These are phyloP conservation scores for Mustelus asterias DNA, from an alignment of 2,113 vertebrate species.

Conservation along the genomic window DNA sequence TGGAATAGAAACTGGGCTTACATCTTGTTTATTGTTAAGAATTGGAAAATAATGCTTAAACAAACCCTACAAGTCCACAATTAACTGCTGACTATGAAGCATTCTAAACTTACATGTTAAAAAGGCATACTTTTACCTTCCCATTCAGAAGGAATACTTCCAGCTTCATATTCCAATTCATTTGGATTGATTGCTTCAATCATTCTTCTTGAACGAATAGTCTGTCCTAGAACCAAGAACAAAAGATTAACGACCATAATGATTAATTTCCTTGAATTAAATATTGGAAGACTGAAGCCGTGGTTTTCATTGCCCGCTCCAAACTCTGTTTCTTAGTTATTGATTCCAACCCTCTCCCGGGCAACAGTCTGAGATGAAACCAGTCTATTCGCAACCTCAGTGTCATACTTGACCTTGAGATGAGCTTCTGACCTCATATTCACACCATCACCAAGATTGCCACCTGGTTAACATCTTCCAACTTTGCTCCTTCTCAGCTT, in stretches of 20 bases:
- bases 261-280: not conserved
- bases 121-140: conserved; percentile 68
- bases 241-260: not conserved
- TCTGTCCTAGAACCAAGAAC: conserved; percentile 62
- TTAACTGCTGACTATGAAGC: not conserved
- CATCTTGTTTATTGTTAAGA: not conserved
- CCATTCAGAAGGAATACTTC: conserved; percentile 85
- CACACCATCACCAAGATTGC: not conserved
- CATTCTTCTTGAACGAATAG: conserved; percentile 69
- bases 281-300: not conserved
- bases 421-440: not conserved
- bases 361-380: not conserved
- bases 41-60: not conserved
- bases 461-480: too few species aligned
- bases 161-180: conserved; percentile 66
- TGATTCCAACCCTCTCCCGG: not conserved
- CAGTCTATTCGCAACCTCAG: not conserved
- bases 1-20: not conserved
- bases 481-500: not conserved
- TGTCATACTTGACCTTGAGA: not conserved
- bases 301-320: not conserved
- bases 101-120: not conserved
- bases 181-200: conserved; percentile 64
- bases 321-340: not conserved
- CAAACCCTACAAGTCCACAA: not conserved